Conservation (phyloP, 1,140 invertebrate species). For the Watersipora subatra region DNA sequence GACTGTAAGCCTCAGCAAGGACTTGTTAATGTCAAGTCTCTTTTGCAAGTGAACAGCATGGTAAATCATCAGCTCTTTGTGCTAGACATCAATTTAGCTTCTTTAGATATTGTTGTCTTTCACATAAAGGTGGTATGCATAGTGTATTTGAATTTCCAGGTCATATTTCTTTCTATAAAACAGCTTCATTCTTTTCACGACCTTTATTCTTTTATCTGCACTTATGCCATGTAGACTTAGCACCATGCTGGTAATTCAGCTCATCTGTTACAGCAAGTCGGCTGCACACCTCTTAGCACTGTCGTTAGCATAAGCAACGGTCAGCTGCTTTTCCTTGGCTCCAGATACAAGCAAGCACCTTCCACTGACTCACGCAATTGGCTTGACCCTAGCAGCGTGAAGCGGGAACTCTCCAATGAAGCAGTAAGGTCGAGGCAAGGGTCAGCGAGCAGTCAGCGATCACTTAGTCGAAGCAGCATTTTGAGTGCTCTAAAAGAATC, state of each 20-base stretch:
- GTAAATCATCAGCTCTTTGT: slow-evolving; percentile 31
- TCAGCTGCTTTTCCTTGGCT: slow-evolving; percentile 57
- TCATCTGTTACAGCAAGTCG: slow-evolving; percentile 42
- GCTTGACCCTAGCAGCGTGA: neutral
- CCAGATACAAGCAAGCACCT: slow-evolving; percentile 37
- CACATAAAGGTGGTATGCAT: neutral
- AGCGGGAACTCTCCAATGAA: neutral
- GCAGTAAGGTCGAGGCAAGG: neutral
- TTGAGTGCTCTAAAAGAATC: neutral
- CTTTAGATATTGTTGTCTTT: neutral
- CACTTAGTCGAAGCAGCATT: neutral
- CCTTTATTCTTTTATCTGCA: neutral
- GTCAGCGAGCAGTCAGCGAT: neutral
- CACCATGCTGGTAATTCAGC: neutral
- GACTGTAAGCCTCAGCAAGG: slow-evolving; percentile 34
- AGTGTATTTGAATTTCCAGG: neutral
- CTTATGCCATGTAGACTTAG: neutral
- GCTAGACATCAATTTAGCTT: neutral
- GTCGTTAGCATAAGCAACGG: slow-evolving; percentile 52
- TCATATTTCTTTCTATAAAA: neutral
- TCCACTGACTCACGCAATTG: slow-evolving; percentile 11
- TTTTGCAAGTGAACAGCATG: slow-evolving; percentile 45
- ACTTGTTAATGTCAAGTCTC: slow-evolving; percentile 45
- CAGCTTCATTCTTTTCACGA: neutral
- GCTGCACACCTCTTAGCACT: slow-evolving; percentile 54